phyloP scores from a whole-genome alignment of 2,113 vertebrate genomes.

The Caranx ignobilis region DNA sequence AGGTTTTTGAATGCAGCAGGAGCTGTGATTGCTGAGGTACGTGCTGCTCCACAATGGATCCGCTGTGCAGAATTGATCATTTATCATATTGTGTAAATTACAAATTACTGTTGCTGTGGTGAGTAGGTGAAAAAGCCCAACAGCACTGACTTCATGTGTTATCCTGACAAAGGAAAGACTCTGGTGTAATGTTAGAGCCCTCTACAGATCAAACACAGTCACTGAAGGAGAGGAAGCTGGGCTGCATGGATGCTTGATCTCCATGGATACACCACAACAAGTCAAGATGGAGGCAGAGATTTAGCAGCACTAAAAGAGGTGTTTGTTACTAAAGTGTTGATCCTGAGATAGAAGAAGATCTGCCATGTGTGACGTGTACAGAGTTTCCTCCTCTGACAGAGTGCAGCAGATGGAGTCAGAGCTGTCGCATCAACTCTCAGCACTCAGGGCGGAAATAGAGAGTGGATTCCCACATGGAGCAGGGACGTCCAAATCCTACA shows the following conservation, averaged over 20 bases:
- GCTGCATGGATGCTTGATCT: constrained; percentile 35
- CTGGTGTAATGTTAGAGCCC: constrained; percentile 48
- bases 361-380: constrained; percentile 77
- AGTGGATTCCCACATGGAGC: constrained; percentile 48
- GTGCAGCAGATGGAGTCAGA: constrained; percentile 84
- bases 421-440: constrained; percentile 71
- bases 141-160: not conserved
- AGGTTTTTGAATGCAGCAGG: constrained; percentile 39
- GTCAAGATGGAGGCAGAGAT: constrained; percentile 26
- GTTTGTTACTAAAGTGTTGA: not conserved
- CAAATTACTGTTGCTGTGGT: not conserved
- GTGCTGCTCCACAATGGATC: constrained; percentile 3
- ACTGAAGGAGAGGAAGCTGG: constrained; percentile 13
- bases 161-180: not conserved
- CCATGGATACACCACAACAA: constrained; percentile 73
- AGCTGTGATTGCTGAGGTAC: constrained; percentile 10
- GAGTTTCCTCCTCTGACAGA: constrained; percentile 80
- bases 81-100: not conserved
- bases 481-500: constrained; percentile 47
- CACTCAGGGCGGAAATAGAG: constrained; percentile 79
- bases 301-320: not conserved
- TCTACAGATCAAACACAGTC: constrained; percentile 55
- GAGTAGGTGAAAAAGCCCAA: not conserved
- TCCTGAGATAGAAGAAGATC: not conserved
- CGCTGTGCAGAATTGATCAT: not conserved